Conservation (phyloP, 2,113 vertebrate genomes). For the Numida meleagris region DNA sequence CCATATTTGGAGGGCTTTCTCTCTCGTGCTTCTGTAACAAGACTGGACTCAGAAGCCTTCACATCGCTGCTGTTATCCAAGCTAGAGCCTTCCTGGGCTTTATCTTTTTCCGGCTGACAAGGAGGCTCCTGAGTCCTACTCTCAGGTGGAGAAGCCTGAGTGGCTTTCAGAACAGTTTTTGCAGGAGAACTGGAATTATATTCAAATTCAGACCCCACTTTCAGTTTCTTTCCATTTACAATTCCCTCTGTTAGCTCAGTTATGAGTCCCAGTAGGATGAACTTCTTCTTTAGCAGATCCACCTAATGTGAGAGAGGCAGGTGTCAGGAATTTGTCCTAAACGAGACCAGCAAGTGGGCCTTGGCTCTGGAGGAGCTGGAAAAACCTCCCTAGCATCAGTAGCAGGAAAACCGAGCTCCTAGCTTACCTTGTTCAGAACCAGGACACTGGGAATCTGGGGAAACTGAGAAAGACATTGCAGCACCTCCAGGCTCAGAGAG, state of each 20-base stretch:
- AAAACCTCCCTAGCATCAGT: neutral
- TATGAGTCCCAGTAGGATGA: slow-evolving; percentile 81
- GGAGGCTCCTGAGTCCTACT: neutral
- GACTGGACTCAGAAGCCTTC: neutral
- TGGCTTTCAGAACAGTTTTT: neutral
- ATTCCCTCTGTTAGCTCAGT: slow-evolving; percentile 85
- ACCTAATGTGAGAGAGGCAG: slow-evolving; percentile 75
- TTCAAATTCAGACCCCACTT: slow-evolving; percentile 34
- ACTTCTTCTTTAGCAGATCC: slow-evolving; percentile 87
- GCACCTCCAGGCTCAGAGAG: slow-evolving; percentile 83
- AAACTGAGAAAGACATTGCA: slow-evolving; percentile 83
- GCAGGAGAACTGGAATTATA: neutral
- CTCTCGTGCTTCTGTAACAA: neutral
- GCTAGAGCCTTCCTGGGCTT: neutral
- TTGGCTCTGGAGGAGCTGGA: neutral
- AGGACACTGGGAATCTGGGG: slow-evolving; percentile 86
- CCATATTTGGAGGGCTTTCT: neutral
- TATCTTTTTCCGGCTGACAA: neutral
- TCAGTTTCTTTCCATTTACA: slow-evolving; percentile 81
- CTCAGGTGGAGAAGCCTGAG: neutral
- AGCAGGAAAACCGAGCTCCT: neutral
- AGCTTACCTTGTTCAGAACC: slow-evolving; percentile 92
- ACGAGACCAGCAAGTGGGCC: neutral
- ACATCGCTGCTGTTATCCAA: fast-evolving
- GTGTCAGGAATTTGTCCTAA: neutral